Base-by-base conservation (phyloP, 2,113 vertebrate species). In the Antechinus stuartii region DNA sequence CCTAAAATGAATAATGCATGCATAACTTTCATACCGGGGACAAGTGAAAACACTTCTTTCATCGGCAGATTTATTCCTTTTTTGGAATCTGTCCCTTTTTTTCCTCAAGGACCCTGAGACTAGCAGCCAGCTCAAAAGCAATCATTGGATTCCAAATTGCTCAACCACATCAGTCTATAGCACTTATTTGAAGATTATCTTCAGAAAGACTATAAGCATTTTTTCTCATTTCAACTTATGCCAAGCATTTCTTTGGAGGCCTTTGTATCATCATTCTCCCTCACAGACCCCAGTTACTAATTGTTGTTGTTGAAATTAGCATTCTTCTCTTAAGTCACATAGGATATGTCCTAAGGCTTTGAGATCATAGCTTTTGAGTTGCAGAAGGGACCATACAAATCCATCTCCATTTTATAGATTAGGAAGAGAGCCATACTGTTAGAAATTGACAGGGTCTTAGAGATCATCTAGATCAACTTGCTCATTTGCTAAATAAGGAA, bases 201-300 rank as follows among this genome's bases (percentile, higher is more conserved):
- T 84, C 35, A 84, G 35, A 84, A 35, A 42, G 35, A 84, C 16
- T 84, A 6, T 19, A n/a, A 84, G 16, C 35, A 42, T 42, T 84
- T 76, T 84, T 35, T n/a, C 30, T 42, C 68, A 42, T 42, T 84
- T 6, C 16, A 84, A 22, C 16, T 84, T 16, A 19, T 1, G 16
- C 30, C 35, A 76, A 76, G 16, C 19, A 22, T 84, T 84, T 42
- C 27, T 84, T 42, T 42, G n/a, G 35, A 84, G n/a, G n/a, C 6
- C 6, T 42, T 84, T 84, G 35, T 22, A 22, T 22, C 68, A n/a
- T 84, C 16, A 22, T n/a, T 84, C 68, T 42, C n/a, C 68, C 16
- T 84, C n/a, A 84, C 19, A 22, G 8, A 2, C n/a, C 1, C n/a
- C 2, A 76, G 0, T 4, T 22, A n/a, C 0, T 42, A 7, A 6